Evolutionary conservation across 2,113 vertebrate species (phyloP).

Genomic region (Ailuropoda melanoleuca): DNA sequence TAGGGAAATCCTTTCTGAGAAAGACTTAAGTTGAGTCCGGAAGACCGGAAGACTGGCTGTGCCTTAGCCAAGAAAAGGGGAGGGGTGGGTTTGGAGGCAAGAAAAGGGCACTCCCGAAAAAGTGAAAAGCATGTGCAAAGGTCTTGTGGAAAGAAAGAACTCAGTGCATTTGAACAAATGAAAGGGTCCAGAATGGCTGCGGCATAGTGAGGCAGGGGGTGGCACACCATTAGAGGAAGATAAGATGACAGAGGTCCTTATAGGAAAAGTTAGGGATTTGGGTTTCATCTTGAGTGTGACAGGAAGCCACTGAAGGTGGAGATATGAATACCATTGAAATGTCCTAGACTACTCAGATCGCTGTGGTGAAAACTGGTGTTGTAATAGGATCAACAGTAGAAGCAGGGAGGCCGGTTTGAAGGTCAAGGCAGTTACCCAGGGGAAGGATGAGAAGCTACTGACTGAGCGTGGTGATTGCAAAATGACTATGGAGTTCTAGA

Average conservation of each 20-base stretch:
- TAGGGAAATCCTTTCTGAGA: neutral
- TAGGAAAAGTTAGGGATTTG: neutral
- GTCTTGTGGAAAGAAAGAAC: neutral
- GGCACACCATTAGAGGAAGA: neutral
- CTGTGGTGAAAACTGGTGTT: neutral
- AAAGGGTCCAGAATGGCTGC: neutral
- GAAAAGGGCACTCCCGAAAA: neutral
- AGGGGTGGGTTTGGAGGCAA: neutral
- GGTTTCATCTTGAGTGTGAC: neutral
- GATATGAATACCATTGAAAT: neutral
- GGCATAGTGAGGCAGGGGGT: neutral
- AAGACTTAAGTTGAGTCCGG: neutral
- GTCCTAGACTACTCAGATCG: neutral
- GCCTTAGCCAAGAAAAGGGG: neutral
- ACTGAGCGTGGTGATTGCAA: neutral
- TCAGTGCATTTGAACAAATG: neutral
- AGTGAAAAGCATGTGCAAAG: neutral
- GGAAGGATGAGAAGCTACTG: neutral
- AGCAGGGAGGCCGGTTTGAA: neutral
- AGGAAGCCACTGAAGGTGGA: neutral
- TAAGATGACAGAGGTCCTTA: neutral
- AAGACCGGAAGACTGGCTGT: neutral
- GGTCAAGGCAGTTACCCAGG: neutral
- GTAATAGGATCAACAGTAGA: neutral
- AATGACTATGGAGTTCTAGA: neutral